These are phyloP conservation scores for Uropsilus gracilis DNA, from an alignment of 2,113 vertebrate genomes.

Conservation along the genomic window DNA sequence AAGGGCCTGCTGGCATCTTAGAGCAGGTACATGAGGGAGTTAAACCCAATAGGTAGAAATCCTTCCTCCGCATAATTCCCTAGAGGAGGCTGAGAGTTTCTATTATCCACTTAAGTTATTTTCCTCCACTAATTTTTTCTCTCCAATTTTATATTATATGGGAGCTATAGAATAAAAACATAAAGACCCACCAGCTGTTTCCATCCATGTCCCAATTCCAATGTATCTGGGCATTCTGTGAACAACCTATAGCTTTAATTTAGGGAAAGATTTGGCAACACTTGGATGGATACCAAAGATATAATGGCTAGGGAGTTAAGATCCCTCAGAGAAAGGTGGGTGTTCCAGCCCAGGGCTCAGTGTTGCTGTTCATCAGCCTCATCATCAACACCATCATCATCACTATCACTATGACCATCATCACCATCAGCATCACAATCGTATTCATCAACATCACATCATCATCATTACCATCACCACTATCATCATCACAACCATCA, in stretches of 20 bases:
- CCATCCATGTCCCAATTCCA: neutral
- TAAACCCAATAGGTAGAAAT: neutral
- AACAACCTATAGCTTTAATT: neutral
- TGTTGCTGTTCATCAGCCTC: accelerated
- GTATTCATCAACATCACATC: too few relatives aligned
- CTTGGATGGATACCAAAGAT: neutral
- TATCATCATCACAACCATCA: too few relatives aligned
- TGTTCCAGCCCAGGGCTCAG: neutral
- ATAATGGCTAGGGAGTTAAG: neutral
- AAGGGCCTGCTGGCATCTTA: slow-evolving; percentile 2
- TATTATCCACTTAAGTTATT: neutral
- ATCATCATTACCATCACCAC: too few relatives aligned
- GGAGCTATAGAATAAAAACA: slow-evolving; percentile 40
- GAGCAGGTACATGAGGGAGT: neutral
- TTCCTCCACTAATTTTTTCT: neutral
- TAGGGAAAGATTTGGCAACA: neutral
- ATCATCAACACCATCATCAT: accelerated
- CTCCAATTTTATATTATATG: neutral
- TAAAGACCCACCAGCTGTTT: neutral
- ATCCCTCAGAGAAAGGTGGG: too few relatives aligned
- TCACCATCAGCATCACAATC: accelerated
- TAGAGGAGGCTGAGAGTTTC: neutral
- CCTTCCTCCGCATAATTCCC: neutral
- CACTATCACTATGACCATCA: neutral
- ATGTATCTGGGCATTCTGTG: too few relatives aligned